Percentiles rank a stretch among this genome's conserved stretches.
These are phyloP conservation scores for Plemyria rubiginata DNA, from an alignment of 2,888 invertebrate genomes.

Conservation along the genomic window DNA sequence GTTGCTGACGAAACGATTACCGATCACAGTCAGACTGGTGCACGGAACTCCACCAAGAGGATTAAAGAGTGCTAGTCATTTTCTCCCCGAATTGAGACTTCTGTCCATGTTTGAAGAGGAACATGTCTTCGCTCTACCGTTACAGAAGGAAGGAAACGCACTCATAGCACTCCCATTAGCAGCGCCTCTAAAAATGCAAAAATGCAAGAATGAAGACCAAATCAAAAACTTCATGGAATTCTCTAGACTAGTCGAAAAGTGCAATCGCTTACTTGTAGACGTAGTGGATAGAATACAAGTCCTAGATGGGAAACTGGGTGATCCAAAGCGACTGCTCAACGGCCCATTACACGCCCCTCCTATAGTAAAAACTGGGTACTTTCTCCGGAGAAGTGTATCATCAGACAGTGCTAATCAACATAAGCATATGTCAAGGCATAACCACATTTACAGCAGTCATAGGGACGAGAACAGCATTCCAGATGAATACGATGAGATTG, in stretches of 20 bases:
- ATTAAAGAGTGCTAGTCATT: constrained; percentile 91
- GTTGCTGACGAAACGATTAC: constrained; percentile 94
- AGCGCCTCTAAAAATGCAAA: constrained; percentile 93
- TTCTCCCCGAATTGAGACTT: constrained; percentile 93
- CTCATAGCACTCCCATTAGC: constrained; percentile 93
- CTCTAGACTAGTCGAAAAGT: constrained; percentile 90
- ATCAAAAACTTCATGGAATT: constrained; percentile 91
- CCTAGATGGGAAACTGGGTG: constrained; percentile 91
- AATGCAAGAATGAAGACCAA: constrained; percentile 92
- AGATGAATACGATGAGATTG: constrained; percentile 97
- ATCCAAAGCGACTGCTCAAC: constrained; percentile 80
- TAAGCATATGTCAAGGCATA: constrained; percentile 80
- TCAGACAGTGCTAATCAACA: constrained; percentile 89
- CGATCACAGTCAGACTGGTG: constrained; percentile 95
- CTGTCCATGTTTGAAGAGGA: constrained; percentile 94
- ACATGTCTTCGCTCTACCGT: constrained; percentile 92
- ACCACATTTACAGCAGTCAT: constrained; percentile 82
- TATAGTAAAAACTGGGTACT: constrained; percentile 87
- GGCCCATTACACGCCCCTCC: constrained; percentile 74
- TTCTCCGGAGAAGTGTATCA: constrained; percentile 90
- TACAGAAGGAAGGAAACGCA: constrained; percentile 91
- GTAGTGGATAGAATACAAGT: constrained; percentile 93
- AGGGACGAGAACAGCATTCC: constrained; percentile 88
- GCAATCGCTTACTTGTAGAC: constrained; percentile 89
- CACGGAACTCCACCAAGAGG: constrained; percentile 95